These are phyloP conservation scores for Pheosia tremula DNA, from an alignment of 2,888 invertebrate genomes.

Conservation along the genomic window DNA sequence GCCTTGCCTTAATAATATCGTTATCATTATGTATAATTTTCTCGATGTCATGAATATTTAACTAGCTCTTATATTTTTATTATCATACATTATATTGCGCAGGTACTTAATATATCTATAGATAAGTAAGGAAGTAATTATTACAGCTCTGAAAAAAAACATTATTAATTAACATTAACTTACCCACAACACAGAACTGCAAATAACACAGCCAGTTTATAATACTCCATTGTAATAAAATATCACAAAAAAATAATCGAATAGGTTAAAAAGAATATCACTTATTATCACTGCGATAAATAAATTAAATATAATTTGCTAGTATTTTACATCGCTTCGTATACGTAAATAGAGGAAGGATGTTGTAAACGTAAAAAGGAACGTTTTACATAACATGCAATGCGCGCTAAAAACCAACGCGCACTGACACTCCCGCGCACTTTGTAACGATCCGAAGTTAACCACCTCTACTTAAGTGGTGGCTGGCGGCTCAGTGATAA, in stretches of 20 bases:
- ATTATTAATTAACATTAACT: constrained; percentile 11
- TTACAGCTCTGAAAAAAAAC: too few relatives aligned
- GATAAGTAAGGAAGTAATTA: too few relatives aligned
- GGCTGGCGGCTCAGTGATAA: constrained; percentile 20
- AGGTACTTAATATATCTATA: too few relatives aligned
- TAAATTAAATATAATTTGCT: constrained; percentile 10
- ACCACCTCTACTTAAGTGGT: constrained; percentile 13
- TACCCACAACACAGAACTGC: constrained; percentile 34
- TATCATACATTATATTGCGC: background rate
- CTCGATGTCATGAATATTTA: background rate
- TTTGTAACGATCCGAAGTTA: constrained; percentile 20
- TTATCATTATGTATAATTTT: background rate
- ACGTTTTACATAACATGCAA: constrained; percentile 20
- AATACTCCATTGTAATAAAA: constrained; percentile 28
- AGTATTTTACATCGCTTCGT: constrained; percentile 17
- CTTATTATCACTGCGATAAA: constrained; percentile 24
- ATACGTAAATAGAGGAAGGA: background rate
- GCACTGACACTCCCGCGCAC: constrained; percentile 36
- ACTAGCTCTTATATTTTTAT: background rate
- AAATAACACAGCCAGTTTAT: constrained; percentile 28
- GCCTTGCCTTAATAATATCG: background rate
- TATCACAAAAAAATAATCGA: constrained; percentile 13
- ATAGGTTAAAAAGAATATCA: constrained; percentile 24
- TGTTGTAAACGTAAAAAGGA: background rate
- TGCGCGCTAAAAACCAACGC: constrained; percentile 32